Percentiles rank a stretch among this genome's conserved stretches.
Evolutionary conservation across 2,113 vertebrate genomes (phyloP).

Genomic region (Pseudorasbora parva): DNA sequence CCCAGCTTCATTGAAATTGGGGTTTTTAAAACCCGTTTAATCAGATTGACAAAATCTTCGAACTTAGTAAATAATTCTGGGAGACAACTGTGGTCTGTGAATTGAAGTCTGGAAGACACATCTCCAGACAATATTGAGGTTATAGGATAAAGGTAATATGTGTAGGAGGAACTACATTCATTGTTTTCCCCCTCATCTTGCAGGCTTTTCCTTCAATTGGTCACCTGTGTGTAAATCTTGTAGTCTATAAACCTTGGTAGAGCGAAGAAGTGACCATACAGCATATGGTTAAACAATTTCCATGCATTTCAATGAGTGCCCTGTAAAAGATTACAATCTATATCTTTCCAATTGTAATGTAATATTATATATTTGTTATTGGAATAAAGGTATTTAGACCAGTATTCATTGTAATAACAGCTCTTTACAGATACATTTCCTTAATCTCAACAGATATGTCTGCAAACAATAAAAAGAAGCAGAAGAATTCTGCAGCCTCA

Average conservation of each 20-base stretch:
- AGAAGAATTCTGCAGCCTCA: neutral
- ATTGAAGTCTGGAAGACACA: neutral
- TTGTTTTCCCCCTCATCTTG: neutral
- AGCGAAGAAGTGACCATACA: neutral
- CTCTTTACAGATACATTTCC: neutral
- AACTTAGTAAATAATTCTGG: neutral
- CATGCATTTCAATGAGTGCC: neutral
- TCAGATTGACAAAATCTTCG: neutral
- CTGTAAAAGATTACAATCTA: neutral
- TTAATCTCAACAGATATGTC: slow-evolving; percentile 5
- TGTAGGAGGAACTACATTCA: neutral
- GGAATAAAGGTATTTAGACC: neutral
- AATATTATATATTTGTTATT: neutral
- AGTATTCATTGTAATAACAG: neutral
- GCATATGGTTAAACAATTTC: neutral
- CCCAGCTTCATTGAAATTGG: neutral
- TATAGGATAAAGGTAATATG: neutral
- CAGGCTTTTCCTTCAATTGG: neutral
- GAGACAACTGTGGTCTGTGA: neutral
- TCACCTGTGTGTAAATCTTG: neutral
- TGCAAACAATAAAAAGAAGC: neutral
- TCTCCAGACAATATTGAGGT: neutral
- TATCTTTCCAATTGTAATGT: neutral
- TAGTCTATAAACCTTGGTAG: neutral
- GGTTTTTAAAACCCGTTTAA: neutral